Evolutionary conservation across 2,888 invertebrate species (phyloP).

Genomic region (Cephus rjabovi): DNA sequence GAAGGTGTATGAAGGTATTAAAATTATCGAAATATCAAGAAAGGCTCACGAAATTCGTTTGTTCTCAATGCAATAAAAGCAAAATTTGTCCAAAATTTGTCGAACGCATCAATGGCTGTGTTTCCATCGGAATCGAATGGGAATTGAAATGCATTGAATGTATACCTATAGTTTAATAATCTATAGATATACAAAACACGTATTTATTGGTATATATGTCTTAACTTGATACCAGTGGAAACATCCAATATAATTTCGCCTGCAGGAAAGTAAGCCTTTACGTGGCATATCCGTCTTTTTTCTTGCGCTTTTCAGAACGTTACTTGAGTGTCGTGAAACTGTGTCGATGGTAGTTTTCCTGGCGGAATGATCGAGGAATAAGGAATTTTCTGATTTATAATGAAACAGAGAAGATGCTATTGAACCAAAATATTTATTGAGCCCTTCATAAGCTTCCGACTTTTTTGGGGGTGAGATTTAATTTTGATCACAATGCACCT

Average conservation of each 20-base stretch:
- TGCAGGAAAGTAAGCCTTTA: neutral
- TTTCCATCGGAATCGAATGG: neutral
- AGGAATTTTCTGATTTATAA: constrained; percentile 1
- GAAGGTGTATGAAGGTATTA: neutral
- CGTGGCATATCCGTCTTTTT: neutral
- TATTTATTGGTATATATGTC: too few species aligned
- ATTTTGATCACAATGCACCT: too few species aligned
- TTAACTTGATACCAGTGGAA: too few species aligned
- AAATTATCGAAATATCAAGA: neutral
- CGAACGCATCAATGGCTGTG: neutral
- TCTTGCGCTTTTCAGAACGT: neutral
- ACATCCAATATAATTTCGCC: neutral
- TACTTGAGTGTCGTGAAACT: neutral
- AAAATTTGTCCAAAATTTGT: neutral
- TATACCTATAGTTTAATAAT: too few species aligned
- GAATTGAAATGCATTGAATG: neutral
- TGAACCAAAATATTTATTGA: neutral
- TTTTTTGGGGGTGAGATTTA: neutral
- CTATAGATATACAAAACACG: too few species aligned
- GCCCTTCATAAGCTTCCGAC: neutral
- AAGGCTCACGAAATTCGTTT: neutral
- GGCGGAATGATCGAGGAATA: neutral
- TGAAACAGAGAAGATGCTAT: constrained; percentile 8
- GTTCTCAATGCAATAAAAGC: neutral
- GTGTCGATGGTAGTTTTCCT: neutral